Base-by-base conservation (phyloP, 2,888 invertebrate species). In the Tetramorium bicarinatum region DNA sequence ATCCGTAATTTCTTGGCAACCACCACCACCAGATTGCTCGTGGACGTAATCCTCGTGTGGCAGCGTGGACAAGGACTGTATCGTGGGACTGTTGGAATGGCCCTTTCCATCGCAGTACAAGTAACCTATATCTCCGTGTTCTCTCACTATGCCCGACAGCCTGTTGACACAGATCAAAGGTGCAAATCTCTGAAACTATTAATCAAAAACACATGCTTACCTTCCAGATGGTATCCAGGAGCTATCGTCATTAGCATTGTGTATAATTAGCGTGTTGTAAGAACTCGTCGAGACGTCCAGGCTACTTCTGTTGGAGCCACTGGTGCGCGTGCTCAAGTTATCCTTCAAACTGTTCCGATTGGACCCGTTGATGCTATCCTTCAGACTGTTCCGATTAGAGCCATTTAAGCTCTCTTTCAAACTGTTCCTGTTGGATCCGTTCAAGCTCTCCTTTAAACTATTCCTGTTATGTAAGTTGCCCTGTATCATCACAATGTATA, bases 241-340 rank as follows among this genome's bases (percentile, higher is more conserved):
- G 92, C 97, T 97, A 92, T 97, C 97, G 89, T 96, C 96, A 86
- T 97, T 96, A 49, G 96, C 96, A 93, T 96, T 97, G 93, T 98
- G 98, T 92, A 98, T 98, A 89, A 98, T 98, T 66, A 98, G 96
- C 18, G 98, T 98, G 93, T 98, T 98, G 93, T 98, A 98, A 3
- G 97, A 97, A 77, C 97, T 97, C 11, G 97, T 97, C 44, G 97
- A 97, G 6, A 97, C 97, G 94, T 97, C 97, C 90, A 97, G 95
- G 41, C 96, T 96, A 90, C 96, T 96, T 82, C 96, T 95, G 92
- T 96, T 96, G 74, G 96, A 96, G 34, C 96, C 96, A 4, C 96
- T 96, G 92, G 97, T 97, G 67, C 97, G 95, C 93, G 97, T 97
- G 83, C 95, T 96, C 88, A 96, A 93, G 93, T 95, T 96, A 88